A percentile compares a stretch with the other conserved stretches of the same genome.
Evolutionary conservation across 2,888 invertebrate genomes (phyloP).

Genomic region (Cheilosia impressa): DNA sequence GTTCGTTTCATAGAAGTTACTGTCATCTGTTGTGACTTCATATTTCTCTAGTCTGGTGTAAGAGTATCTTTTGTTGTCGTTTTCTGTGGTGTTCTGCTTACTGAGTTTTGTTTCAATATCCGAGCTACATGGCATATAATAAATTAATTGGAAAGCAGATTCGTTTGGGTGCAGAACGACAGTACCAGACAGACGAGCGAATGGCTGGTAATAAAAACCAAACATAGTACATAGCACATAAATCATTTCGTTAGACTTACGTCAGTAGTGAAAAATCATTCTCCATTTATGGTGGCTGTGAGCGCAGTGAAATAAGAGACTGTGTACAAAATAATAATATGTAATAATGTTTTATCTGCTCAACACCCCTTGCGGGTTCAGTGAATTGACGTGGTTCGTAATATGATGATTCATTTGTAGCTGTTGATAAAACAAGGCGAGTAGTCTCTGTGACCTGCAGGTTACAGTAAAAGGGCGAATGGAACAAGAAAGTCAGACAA

Average conservation of each 20-base stretch:
- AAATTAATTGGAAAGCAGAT: conserved; percentile 1
- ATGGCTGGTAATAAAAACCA: not conserved
- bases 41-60: not conserved
- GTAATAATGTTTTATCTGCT: not conserved
- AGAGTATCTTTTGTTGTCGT: not conserved
- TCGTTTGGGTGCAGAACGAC: not conserved
- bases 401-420: not conserved
- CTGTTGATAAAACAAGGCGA: not conserved
- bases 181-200: not conserved
- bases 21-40: not conserved
- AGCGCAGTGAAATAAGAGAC: not conserved
- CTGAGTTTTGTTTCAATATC: not conserved
- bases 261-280: not conserved
- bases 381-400: not conserved
- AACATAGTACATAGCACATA: not conserved
- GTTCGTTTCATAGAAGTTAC: not conserved
- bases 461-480: no score
- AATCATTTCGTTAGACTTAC: not conserved
- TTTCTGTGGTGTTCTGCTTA: not conserved
- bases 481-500: no score
- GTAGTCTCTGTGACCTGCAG: no score
- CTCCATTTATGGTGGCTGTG: not conserved
- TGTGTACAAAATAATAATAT: not conserved
- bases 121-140: conserved; percentile 1
- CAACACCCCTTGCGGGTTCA: conserved; percentile 7